phyloP scores from a whole-genome alignment of 2,888 invertebrate species.

The Hermodice carunculata region DNA sequence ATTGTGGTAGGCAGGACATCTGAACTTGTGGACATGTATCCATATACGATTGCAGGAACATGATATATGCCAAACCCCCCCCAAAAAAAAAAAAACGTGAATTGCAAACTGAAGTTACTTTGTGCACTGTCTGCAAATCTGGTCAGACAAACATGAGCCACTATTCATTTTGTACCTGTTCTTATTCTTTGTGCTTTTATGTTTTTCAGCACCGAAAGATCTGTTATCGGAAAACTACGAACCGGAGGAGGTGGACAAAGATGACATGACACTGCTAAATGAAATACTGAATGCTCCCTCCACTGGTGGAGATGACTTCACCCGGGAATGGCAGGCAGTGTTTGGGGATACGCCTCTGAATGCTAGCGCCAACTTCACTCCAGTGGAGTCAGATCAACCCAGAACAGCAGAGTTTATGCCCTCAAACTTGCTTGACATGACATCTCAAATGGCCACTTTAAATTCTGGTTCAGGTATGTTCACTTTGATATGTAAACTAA shows the following conservation, averaged over 20 bases:
- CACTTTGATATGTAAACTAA: too few species aligned
- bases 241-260: constrained; percentile 66
- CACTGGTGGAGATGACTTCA: constrained; percentile 64
- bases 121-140: too few species aligned
- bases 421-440: constrained; percentile 67
- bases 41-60: too few species aligned
- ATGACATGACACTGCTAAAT: constrained; percentile 70
- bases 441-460: constrained; percentile 41
- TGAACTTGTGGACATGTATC: too few species aligned
- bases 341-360: constrained; percentile 54
- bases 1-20: too few species aligned
- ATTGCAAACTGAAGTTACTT: too few species aligned
- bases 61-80: too few species aligned
- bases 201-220: constrained; percentile 48
- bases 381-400: constrained; percentile 53
- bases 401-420: constrained; percentile 66
- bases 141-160: too few species aligned
- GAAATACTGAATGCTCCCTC: constrained; percentile 70
- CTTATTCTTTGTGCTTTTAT: too few species aligned
- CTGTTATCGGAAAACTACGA: constrained; percentile 65
- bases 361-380: constrained; percentile 33
- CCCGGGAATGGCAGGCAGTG: constrained; percentile 67
- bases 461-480: too few species aligned
- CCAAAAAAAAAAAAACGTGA: too few species aligned
- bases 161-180: too few species aligned